Conservation (phyloP, 92 coral and sea anemone species). For the Palythoa grandiflora region DNA sequence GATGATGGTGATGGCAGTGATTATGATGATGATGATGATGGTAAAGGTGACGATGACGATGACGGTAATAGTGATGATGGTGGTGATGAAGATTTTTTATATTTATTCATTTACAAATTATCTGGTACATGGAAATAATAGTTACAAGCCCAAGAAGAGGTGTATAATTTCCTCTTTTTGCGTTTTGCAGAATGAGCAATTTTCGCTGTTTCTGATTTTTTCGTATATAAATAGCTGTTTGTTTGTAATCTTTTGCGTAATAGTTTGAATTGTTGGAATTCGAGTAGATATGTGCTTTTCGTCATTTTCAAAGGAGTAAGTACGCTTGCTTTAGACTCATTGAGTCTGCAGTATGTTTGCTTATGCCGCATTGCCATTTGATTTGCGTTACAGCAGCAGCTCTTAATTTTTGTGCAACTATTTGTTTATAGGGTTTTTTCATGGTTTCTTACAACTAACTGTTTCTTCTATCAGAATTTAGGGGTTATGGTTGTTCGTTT, state of each 20-base stretch:
- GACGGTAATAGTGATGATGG: too few relatives aligned
- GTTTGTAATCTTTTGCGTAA: conserved; percentile 13
- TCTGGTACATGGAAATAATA: too few relatives aligned
- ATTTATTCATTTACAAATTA: too few relatives aligned
- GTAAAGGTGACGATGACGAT: too few relatives aligned
- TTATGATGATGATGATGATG: too few relatives aligned
- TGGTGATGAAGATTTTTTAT: too few relatives aligned
- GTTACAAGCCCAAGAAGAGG: too few relatives aligned
- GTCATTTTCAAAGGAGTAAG: conserved; percentile 12
- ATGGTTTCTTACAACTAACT: conserved; percentile 15
- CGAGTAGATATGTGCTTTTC: conserved; percentile 9
- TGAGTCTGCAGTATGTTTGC: conserved; percentile 3
- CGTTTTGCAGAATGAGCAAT: background rate
- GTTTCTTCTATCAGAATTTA: background rate
- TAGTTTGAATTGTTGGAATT: conserved; percentile 22
- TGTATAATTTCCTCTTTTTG: too few relatives aligned
- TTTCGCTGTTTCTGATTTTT: conserved; percentile 15
- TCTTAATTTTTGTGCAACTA: conserved; percentile 10
- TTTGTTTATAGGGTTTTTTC: background rate
- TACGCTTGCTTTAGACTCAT: background rate
- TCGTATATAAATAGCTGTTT: background rate
- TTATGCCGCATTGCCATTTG: conserved; percentile 24
- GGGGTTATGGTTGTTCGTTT: background rate
- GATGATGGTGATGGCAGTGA: too few relatives aligned
- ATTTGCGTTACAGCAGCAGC: conserved; percentile 1